Conservation (phyloP, 2,888 invertebrate genomes). For the Diplazon laetatorius region DNA sequence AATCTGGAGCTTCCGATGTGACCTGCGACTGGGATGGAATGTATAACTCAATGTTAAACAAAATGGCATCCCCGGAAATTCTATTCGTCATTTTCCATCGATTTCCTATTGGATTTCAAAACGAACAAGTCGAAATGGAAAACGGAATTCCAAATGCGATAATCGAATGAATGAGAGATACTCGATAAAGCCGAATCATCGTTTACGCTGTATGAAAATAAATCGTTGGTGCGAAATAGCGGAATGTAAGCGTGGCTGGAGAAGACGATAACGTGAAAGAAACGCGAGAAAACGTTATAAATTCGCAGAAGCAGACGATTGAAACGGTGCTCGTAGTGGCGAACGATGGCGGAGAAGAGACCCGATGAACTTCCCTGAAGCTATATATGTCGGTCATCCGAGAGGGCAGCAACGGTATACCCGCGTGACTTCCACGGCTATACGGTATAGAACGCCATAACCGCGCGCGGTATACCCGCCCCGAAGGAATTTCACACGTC, state of each 20-base stretch:
- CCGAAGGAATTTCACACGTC: constrained; percentile 52
- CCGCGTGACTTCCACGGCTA: constrained; percentile 55
- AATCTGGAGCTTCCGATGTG: too few species aligned
- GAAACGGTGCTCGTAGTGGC: constrained; percentile 56
- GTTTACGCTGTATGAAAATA: neutral
- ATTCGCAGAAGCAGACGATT: constrained; percentile 57
- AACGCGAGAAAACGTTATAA: constrained; percentile 61
- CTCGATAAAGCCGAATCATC: too few species aligned
- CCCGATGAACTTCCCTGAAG: constrained; percentile 62
- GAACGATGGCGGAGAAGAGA: constrained; percentile 48
- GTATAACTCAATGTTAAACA: too few species aligned
- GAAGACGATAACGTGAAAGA: constrained; percentile 31
- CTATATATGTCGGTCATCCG: constrained; percentile 63
- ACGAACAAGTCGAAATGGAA: too few species aligned
- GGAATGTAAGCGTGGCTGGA: neutral
- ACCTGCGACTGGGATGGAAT: too few species aligned
- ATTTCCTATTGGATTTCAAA: too few species aligned
- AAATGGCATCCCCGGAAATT: too few species aligned
- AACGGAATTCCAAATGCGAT: too few species aligned
- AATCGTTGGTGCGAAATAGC: neutral
- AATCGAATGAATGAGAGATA: too few species aligned
- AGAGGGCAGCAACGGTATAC: constrained; percentile 63
- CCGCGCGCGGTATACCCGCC: constrained; percentile 25
- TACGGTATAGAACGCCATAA: constrained; percentile 31
- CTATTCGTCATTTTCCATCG: too few species aligned